phyloP scores from a whole-genome alignment of 2,888 invertebrate species.

The Cordilura impudica region DNA sequence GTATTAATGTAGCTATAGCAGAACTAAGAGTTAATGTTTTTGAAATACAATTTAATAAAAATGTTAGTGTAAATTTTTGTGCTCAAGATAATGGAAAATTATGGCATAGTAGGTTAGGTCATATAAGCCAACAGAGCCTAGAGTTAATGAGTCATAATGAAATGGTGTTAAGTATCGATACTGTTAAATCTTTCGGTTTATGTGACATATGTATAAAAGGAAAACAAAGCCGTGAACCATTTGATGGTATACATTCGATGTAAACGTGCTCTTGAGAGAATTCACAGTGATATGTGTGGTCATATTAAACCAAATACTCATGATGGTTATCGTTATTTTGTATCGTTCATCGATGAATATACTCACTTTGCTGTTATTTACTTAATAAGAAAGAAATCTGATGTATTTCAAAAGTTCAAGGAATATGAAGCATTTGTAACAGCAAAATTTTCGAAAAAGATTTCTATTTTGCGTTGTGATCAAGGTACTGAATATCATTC shows the following conservation, averaged over 20 bases:
- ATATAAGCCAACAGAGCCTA: no score
- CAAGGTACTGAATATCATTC: no score
- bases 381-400: not conserved
- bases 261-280: conserved; percentile 21
- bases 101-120: no score
- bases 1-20: not conserved
- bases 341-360: no score
- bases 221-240: conserved; percentile 20
- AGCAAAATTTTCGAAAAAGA: no score
- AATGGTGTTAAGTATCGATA: conserved; percentile 20
- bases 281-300: conserved; percentile 48
- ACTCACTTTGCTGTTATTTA: conserved; percentile 2
- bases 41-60: no score
- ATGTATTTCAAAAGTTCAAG: no score
- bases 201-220: conserved; percentile 31
- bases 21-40: conserved; percentile 12
- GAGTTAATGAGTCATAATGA: conserved; percentile 11
- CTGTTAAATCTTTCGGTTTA: conserved; percentile 16
- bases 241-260: not conserved
- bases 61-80: no score
- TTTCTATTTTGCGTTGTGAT: no score
- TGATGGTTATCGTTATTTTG: conserved; percentile 20
- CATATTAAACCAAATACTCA: conserved; percentile 16
- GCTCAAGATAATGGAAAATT: no score
- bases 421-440: not conserved